phyloP scores from a whole-genome alignment of 1,140 invertebrate genomes.

The Diachasmimorpha longicaudata region DNA sequence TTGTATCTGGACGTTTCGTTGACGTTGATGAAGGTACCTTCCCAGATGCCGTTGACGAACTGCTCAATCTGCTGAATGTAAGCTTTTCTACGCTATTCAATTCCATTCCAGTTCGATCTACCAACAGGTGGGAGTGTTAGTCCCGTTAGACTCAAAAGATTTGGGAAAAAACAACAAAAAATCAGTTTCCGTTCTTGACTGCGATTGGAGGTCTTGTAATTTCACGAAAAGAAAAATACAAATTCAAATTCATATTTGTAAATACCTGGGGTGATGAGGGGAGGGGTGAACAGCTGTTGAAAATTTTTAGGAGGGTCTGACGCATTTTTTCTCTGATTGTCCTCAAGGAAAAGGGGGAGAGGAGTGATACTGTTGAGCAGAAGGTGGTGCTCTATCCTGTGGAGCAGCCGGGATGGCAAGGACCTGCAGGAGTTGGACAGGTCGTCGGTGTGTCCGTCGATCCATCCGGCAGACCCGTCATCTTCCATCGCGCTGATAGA shows the following conservation, averaged over 20 bases:
- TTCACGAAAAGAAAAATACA: no score
- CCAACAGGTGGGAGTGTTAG: not conserved
- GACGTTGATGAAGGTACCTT: not conserved
- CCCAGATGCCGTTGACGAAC: conserved; percentile 5
- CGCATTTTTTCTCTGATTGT: not conserved
- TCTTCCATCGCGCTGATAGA: conserved; percentile 86
- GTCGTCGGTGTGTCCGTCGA: conserved; percentile 86
- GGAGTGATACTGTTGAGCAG: not conserved
- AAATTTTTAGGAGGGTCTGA: not conserved
- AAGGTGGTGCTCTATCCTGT: conserved; percentile 65
- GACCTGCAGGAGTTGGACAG: conserved; percentile 77
- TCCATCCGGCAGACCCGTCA: conserved; percentile 78
- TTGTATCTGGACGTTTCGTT: not conserved
- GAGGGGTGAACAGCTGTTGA: no score
- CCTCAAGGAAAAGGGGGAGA: conserved; percentile 11
- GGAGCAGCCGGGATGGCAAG: conserved; percentile 70
- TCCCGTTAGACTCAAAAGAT: no score
- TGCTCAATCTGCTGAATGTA: conserved; percentile 15
- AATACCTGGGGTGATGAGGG: no score
- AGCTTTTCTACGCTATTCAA: not conserved
- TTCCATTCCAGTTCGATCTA: not conserved
- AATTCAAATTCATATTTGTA: no score
- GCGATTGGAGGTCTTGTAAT: no score
- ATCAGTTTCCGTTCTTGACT: no score
- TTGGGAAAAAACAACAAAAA: no score